phyloP scores from a whole-genome alignment of 2,113 vertebrate species.

The Lampris megalopsis region DNA sequence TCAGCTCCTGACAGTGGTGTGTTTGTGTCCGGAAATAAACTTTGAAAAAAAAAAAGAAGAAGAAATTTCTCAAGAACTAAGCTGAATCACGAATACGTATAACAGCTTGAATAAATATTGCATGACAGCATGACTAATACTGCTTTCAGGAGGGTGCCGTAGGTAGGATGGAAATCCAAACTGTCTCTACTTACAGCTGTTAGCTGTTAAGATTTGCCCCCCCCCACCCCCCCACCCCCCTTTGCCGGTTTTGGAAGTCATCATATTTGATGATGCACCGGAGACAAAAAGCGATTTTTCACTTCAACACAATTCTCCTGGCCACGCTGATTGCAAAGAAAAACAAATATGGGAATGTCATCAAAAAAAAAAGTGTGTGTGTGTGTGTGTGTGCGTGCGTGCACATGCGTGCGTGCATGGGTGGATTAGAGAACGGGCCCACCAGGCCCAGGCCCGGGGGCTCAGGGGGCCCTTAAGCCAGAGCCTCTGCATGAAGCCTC shows the following conservation, averaged over 20 bases:
- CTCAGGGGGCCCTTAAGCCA: too few species aligned
- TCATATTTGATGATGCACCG: conserved; percentile 13
- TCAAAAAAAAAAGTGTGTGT: neutral
- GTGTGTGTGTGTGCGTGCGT: conserved; percentile 1
- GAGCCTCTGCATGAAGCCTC: too few species aligned
- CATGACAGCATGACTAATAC: conserved; percentile 37
- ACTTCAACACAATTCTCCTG: too few species aligned
- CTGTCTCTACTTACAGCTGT: conserved; percentile 31
- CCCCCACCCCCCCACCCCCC: neutral
- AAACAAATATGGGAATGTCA: too few species aligned
- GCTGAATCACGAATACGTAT: conserved; percentile 1
- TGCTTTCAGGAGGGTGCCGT: conserved; percentile 40
- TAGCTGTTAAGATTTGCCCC: conserved; percentile 29
- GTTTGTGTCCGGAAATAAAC: conserved; percentile 9
- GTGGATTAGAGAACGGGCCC: too few species aligned
- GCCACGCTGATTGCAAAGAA: too few species aligned
- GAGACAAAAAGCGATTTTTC: conserved; percentile 5
- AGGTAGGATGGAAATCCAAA: conserved; percentile 29
- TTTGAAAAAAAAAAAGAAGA: too few species aligned
- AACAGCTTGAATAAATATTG: conserved; percentile 43
- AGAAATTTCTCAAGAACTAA: neutral
- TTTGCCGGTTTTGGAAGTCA: conserved; percentile 17
- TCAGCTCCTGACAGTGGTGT: neutral
- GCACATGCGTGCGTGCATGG: neutral
- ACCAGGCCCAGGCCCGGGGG: too few species aligned